Conservation (phyloP, 2,888 invertebrate species). For the Agrotis ipsilon region DNA sequence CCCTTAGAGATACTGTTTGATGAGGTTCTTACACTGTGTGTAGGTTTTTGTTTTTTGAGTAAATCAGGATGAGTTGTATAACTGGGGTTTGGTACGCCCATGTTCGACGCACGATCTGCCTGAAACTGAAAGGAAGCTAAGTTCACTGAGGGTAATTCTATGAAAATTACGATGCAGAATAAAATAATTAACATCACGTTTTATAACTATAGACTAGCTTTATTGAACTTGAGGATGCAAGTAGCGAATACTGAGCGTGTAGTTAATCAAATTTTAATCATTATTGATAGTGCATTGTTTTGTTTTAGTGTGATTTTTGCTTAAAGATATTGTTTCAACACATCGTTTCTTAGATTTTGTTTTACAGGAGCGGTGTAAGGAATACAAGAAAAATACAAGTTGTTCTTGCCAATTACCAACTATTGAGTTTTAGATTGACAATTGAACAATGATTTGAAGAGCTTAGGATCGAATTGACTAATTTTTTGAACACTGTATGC, state of each 20-base stretch:
- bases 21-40: neutral
- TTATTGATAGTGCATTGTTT: constrained; percentile 12
- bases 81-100: neutral
- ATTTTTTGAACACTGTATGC: too few species aligned
- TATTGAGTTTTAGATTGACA: neutral
- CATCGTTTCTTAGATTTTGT: neutral
- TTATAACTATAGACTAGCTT: constrained; percentile 17
- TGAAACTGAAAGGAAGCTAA: constrained; percentile 13
- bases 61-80: neutral
- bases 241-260: neutral
- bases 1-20: constrained; percentile 21
- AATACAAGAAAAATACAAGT: neutral
- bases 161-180: constrained; percentile 14
- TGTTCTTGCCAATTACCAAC: neutral
- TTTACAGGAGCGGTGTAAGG: too few species aligned
- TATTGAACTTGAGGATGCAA: constrained; percentile 14
- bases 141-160: constrained; percentile 11
- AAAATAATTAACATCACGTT: constrained; percentile 38
- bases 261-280: constrained; percentile 2
- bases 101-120: neutral
- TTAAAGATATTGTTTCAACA: constrained; percentile 15
- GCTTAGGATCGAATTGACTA: too few species aligned
- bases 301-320: constrained; percentile 26
- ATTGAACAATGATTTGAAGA: neutral
- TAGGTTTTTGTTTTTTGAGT: neutral